Conservation (phyloP, 2,888 invertebrate species). For the Drosophila siamana region DNA sequence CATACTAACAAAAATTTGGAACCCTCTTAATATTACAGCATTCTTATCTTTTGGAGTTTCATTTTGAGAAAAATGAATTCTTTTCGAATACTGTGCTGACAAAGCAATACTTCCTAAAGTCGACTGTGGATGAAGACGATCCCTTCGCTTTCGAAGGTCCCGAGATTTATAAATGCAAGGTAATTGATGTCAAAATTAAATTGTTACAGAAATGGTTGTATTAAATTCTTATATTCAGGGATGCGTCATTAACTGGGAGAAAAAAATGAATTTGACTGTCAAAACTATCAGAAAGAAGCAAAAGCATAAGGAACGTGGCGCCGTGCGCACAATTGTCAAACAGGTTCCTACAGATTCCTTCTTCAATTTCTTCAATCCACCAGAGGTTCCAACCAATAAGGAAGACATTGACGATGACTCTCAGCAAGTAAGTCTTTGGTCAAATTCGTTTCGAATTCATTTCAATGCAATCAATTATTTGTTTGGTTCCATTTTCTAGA, state of each 20-base stretch:
- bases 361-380: slow-evolving; percentile 99
- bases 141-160: slow-evolving; percentile 98
- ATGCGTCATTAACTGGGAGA: slow-evolving; percentile 98
- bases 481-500: slow-evolving; percentile 58
- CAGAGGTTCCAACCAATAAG: slow-evolving; percentile 92
- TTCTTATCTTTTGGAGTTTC: slow-evolving; percentile 91
- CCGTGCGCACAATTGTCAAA: slow-evolving; percentile 97
- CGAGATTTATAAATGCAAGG: slow-evolving; percentile 86
- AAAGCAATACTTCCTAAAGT: slow-evolving; percentile 97
- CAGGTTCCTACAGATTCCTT: slow-evolving; percentile 98
- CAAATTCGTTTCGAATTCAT: neutral
- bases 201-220: neutral
- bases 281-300: slow-evolving; percentile 99
- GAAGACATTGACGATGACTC: slow-evolving; percentile 96
- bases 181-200: slow-evolving; percentile 16
- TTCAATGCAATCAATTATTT: neutral
- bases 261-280: slow-evolving; percentile 98
- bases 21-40: slow-evolving; percentile 82
- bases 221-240: slow-evolving; percentile 85
- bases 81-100: slow-evolving; percentile 94
- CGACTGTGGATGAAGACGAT: slow-evolving; percentile 94
- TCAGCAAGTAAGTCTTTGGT: slow-evolving; percentile 85
- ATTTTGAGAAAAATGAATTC: slow-evolving; percentile 97
- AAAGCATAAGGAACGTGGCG: slow-evolving; percentile 98
- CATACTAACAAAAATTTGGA: neutral